Evolutionary conservation across 2,888 invertebrate genomes (phyloP), one percentile per base, ranked within the genome.

Genomic region (Pristionchus fissidentatus): DNA sequence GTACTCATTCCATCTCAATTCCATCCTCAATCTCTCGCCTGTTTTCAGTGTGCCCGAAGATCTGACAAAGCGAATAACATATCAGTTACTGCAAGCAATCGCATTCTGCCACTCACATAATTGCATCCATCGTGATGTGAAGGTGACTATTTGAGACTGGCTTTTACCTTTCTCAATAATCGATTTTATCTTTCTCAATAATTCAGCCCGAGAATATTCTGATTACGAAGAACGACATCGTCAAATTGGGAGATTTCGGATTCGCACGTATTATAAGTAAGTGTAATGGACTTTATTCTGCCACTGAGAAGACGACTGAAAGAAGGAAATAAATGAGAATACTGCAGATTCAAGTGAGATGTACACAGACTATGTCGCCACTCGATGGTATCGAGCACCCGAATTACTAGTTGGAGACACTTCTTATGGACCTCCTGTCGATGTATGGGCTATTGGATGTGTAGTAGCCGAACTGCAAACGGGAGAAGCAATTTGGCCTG

Each of bases 171-270:
- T 46, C 19, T 29, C n/a, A 8, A 15, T 77, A 8, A 10, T 43
- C 26, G 22, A 15, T 10, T 15, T 49, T 49, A 49, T 60, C 7
- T 60, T 60, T 8, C 7, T 13, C 26, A 73, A 38, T 73, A 35
- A 55, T 97, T 99, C 99, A 99, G 93, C 99, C 99, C 0, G 99
- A 99, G 94, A 99, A 99, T 93, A 98, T 99, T 86, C 94, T 99
- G 82, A 95, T 99, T 84, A 98, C 97, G 22, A 95, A 95, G 83
- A 95, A 95, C 86, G 97, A 97, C 0, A 96, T 97, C 83, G 97
- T 99, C 86, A 99, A 99, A 93, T 94, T 99, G 3, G 99, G 97
- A 93, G 98, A 99, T 93, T 99, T 99, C 93, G 99, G 99, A 80
- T 99, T 99, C 93, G 99, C 99, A 0, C 94, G 99, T 91, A 96